phyloP scores from a whole-genome alignment of 2,113 vertebrate genomes.

The Chelonoidis abingdonii region DNA sequence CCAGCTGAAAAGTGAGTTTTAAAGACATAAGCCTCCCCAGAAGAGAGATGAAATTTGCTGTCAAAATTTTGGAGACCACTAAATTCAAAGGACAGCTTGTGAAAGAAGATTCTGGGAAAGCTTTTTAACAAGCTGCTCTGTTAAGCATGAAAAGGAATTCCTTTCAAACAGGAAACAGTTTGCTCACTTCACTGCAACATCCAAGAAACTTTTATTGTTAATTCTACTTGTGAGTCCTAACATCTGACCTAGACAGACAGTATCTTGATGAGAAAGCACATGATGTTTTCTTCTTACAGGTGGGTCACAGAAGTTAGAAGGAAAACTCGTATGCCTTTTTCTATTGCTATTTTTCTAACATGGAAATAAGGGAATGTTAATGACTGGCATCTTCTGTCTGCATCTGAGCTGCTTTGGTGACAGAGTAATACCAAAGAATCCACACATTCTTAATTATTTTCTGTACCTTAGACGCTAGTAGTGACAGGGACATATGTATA shows the following conservation, averaged over 20 bases:
- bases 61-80: slow-evolving; percentile 16
- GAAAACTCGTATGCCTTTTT: neutral
- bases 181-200: neutral
- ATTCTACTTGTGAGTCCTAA: neutral
- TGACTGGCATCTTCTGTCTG: neutral
- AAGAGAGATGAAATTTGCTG: slow-evolving; percentile 1
- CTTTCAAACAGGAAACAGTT: slow-evolving; percentile 45
- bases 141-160: slow-evolving; percentile 40
- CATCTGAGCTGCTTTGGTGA: neutral
- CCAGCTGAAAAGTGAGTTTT: neutral
- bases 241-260: neutral
- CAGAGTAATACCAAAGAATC: neutral
- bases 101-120: slow-evolving; percentile 43
- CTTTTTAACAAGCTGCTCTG: slow-evolving; percentile 33
- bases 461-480: neutral
- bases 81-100: neutral
- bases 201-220: neutral
- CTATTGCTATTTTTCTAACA: neutral
- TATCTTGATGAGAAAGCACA: neutral
- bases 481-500: neutral
- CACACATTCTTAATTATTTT: neutral
- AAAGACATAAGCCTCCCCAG: slow-evolving; percentile 13
- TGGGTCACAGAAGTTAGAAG: neutral
- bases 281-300: neutral
- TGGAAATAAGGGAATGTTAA: neutral